These are phyloP conservation scores for Thunnus maccoyii DNA, from an alignment of 2,113 vertebrate species.

Conservation along the genomic window DNA sequence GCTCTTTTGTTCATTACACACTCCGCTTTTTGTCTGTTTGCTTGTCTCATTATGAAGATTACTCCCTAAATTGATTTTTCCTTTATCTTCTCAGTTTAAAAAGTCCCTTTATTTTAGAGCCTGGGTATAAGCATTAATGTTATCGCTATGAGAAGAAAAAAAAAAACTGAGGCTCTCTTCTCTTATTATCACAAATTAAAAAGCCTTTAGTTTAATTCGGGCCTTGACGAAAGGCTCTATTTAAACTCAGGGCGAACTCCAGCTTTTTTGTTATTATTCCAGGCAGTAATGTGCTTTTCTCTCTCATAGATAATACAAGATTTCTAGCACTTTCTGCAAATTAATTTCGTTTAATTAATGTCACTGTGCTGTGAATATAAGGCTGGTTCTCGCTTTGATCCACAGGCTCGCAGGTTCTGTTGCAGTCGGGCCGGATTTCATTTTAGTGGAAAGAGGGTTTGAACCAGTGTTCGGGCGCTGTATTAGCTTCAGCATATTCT, in stretches of 20 bases:
- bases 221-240: slow-evolving; percentile 41
- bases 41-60: slow-evolving; percentile 70
- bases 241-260: slow-evolving; percentile 26
- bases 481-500: too few species aligned
- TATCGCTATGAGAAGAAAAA: slow-evolving; percentile 8
- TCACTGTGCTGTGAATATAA: not conserved
- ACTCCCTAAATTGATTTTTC: slow-evolving; percentile 59
- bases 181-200: slow-evolving; percentile 63
- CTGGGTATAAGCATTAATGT: slow-evolving; percentile 28
- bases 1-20: slow-evolving; percentile 29
- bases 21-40: slow-evolving; percentile 17
- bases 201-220: slow-evolving; percentile 60
- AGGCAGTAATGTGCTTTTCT: slow-evolving; percentile 29
- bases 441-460: too few species aligned
- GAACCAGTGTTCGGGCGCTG: too few species aligned
- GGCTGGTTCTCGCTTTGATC: slow-evolving; percentile 9
- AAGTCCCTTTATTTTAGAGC: slow-evolving; percentile 36
- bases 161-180: not conserved
- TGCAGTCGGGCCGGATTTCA: not conserved
- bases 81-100: slow-evolving; percentile 42
- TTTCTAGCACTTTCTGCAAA: slow-evolving; percentile 43
- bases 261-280: slow-evolving; percentile 49
- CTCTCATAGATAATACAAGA: slow-evolving; percentile 39
- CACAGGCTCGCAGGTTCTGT: not conserved
- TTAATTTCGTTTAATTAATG: slow-evolving; percentile 58